Evolutionary conservation across 2,888 invertebrate genomes (phyloP).

Genomic region (Epicampocera succincta): DNA sequence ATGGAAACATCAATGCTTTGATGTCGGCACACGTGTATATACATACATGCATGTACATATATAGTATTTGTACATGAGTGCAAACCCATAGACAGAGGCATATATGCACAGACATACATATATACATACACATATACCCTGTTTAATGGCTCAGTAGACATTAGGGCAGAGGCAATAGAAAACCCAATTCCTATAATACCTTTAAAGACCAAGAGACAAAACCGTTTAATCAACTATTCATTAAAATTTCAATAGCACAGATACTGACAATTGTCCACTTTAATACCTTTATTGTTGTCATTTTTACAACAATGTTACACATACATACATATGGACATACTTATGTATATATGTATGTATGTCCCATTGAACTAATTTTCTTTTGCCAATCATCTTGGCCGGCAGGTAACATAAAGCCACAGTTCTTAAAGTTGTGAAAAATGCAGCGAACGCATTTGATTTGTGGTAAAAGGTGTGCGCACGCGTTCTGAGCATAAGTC

Average conservation of each 20-base stretch:
- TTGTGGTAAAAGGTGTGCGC: conserved; percentile 35
- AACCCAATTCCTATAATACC: conserved; percentile 35
- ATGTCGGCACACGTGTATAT: no score
- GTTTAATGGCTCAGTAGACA: conserved; percentile 31
- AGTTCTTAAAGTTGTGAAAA: conserved; percentile 21
- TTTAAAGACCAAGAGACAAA: conserved; percentile 48
- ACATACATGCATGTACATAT: not conserved
- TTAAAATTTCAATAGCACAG: conserved; percentile 38
- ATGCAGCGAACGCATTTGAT: conserved; percentile 30
- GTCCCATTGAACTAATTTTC: conserved; percentile 60
- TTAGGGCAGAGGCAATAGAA: conserved; percentile 2
- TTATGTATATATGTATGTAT: conserved; percentile 39
- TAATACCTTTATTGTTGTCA: conserved; percentile 55
- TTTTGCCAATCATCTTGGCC: conserved; percentile 3
- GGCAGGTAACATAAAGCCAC: conserved; percentile 51
- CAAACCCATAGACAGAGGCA: conserved; percentile 5
- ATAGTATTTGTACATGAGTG: conserved; percentile 15
- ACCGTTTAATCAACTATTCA: conserved; percentile 61
- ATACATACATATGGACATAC: no score
- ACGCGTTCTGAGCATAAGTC: not conserved
- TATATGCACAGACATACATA: not conserved
- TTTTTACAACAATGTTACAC: conserved; percentile 31
- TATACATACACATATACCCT: not conserved
- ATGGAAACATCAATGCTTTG: conserved; percentile 27
- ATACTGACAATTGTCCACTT: conserved; percentile 55